A percentile compares a stretch with the other conserved stretches of the same genome.
Conservation (phyloP, 1,140 invertebrate species). For the Holcopasites calliopsidis region DNA sequence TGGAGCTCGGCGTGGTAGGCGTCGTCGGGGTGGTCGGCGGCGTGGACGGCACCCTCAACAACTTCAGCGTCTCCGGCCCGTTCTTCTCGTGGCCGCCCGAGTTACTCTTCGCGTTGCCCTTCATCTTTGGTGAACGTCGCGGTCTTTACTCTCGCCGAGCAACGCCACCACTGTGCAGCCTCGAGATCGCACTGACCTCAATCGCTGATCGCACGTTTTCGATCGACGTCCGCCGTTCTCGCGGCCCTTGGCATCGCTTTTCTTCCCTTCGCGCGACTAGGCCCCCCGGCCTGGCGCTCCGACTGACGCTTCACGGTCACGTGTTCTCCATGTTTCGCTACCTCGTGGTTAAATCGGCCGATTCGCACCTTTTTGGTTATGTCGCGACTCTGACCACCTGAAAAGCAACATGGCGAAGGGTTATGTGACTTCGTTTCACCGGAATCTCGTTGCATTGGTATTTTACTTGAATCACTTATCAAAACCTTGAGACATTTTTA, state of each 20-base stretch:
- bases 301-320: constrained; percentile 35
- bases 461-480: not conserved
- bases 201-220: constrained; percentile 51
- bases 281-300: constrained; percentile 13
- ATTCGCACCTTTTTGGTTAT: too few relatives aligned
- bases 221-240: constrained; percentile 43
- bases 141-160: constrained; percentile 11
- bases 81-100: constrained; percentile 69
- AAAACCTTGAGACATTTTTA: not conserved
- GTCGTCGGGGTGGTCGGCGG: constrained; percentile 62
- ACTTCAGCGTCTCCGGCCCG: constrained; percentile 70
- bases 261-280: constrained; percentile 19
- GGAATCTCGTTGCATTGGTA: fast-evolving
- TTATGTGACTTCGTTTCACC: too few relatives aligned
- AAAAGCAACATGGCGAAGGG: not conserved
- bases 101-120: constrained; percentile 64
- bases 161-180: constrained; percentile 13
- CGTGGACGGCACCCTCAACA: constrained; percentile 67
- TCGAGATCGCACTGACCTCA: constrained; percentile 56
- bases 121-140: constrained; percentile 4
- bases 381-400: too few relatives aligned
- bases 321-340: constrained; percentile 56
- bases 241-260: constrained; percentile 60
- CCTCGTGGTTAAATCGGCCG: constrained; percentile 8
- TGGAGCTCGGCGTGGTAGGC: constrained; percentile 65